Evolutionary conservation across 1,140 invertebrate species (phyloP).

Genomic region (Heterodera carotae): DNA sequence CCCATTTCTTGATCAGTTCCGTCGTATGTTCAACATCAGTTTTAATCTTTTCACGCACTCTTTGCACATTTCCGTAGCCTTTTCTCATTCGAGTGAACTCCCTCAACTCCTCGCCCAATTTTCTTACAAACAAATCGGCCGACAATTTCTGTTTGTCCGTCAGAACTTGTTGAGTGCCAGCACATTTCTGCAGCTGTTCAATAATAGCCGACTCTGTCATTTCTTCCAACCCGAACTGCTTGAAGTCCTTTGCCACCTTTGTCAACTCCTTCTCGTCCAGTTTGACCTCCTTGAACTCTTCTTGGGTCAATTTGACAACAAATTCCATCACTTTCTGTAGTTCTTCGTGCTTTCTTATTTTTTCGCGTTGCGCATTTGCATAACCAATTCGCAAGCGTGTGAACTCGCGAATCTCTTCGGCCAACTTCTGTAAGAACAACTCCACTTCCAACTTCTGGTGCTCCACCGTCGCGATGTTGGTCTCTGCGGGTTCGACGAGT

Average conservation of each 20-base stretch:
- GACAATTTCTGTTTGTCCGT: neutral
- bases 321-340: slow-evolving; percentile 5
- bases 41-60: neutral
- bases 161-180: neutral
- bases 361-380: neutral
- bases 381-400: neutral
- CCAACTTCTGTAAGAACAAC: neutral
- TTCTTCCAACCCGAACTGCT: neutral
- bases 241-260: neutral
- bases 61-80: neutral
- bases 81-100: neutral
- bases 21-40: neutral
- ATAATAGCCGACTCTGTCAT: neutral
- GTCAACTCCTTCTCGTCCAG: neutral
- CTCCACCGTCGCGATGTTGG: no score
- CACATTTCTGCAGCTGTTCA: neutral
- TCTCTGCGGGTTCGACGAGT: neutral
- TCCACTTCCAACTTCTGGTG: neutral
- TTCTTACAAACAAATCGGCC: neutral
- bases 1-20: neutral
- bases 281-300: slow-evolving; percentile 12
- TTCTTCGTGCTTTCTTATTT: neutral
- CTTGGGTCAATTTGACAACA: neutral
- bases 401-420: slow-evolving; percentile 9
- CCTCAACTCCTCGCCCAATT: neutral